Conservation (phyloP, 1,140 invertebrate genomes). For the Drosophila persimilis region DNA sequence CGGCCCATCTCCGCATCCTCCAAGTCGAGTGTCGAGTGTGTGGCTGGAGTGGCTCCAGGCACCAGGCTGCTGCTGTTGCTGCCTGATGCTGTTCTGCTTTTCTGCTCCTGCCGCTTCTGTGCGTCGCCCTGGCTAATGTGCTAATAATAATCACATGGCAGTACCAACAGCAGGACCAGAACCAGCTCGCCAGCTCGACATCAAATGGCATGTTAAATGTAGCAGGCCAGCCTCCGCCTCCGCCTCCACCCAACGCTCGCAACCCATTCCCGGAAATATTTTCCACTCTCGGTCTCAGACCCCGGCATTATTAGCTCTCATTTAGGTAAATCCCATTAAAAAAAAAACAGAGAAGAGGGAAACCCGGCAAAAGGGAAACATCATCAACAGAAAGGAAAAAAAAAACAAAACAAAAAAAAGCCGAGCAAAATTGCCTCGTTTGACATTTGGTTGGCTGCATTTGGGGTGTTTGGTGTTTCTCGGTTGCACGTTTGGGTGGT, state of each 20-base stretch:
- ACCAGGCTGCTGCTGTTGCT: conserved; percentile 55
- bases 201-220: conserved; percentile 77
- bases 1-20: conserved; percentile 7
- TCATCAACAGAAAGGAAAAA: not conserved
- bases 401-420: conserved; percentile 12
- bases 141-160: conserved; percentile 73
- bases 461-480: conserved; percentile 46
- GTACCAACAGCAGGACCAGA: conserved; percentile 23
- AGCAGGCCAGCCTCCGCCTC: conserved; percentile 6
- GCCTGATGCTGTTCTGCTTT: conserved; percentile 27
- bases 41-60: conserved; percentile 71
- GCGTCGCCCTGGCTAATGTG: conserved; percentile 66
- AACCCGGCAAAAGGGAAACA: conserved; percentile 4
- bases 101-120: conserved; percentile 23
- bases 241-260: conserved; percentile 21
- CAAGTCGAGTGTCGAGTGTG: conserved; percentile 71
- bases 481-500: conserved; percentile 38
- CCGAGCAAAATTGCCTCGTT: conserved; percentile 35
- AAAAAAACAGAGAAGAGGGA: conserved; percentile 3
- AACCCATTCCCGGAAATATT: conserved; percentile 65
- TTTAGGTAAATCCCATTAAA: conserved; percentile 79
- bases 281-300: conserved; percentile 56
- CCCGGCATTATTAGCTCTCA: conserved; percentile 76
- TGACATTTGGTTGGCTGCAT: conserved; percentile 76
- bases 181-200: conserved; percentile 38